Conservation (phyloP, 2,113 vertebrate genomes). For the Terrapene triunguis region DNA sequence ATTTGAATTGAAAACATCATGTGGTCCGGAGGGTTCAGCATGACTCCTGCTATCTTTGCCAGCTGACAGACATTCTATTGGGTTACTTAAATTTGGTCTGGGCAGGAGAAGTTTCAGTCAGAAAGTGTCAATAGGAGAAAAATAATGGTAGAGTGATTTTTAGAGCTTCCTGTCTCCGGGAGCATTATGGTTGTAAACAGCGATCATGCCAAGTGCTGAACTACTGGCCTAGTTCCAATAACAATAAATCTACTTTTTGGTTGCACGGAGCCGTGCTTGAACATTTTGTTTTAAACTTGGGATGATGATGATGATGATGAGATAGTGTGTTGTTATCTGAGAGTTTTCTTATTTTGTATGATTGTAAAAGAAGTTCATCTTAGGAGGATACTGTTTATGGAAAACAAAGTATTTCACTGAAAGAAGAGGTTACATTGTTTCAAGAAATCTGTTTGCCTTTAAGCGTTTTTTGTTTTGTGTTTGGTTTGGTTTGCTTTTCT, state of each 20-base stretch:
- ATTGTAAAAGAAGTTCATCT: slow-evolving; percentile 33
- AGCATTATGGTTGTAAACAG: slow-evolving; percentile 80
- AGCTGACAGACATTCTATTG: slow-evolving; percentile 20
- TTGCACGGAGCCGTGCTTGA: slow-evolving; percentile 38
- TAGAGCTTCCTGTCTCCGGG: slow-evolving; percentile 79
- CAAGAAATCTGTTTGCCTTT: background rate
- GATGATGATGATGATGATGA: slow-evolving; percentile 39
- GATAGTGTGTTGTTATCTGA: slow-evolving; percentile 17
- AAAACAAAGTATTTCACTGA: background rate
- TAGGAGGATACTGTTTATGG: slow-evolving; percentile 28
- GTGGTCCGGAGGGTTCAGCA: background rate
- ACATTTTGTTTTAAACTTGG: slow-evolving; percentile 23
- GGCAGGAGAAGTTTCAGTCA: slow-evolving; percentile 45
- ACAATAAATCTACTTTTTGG: slow-evolving; percentile 80
- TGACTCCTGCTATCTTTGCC: background rate
- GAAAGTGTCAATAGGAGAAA: slow-evolving; percentile 63
- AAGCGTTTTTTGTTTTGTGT: background rate
- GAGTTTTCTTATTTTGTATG: background rate
- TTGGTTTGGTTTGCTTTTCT: slow-evolving; percentile 7
- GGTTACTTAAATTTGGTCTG: slow-evolving; percentile 11
- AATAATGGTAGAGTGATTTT: slow-evolving; percentile 73
- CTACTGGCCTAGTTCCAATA: slow-evolving; percentile 66
- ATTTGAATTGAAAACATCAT: slow-evolving; percentile 15
- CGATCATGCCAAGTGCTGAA: slow-evolving; percentile 71
- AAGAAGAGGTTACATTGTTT: background rate